Base-by-base conservation (phyloP, 2,797 vertebrate genomes). In the Rhabdomys pumilio region DNA sequence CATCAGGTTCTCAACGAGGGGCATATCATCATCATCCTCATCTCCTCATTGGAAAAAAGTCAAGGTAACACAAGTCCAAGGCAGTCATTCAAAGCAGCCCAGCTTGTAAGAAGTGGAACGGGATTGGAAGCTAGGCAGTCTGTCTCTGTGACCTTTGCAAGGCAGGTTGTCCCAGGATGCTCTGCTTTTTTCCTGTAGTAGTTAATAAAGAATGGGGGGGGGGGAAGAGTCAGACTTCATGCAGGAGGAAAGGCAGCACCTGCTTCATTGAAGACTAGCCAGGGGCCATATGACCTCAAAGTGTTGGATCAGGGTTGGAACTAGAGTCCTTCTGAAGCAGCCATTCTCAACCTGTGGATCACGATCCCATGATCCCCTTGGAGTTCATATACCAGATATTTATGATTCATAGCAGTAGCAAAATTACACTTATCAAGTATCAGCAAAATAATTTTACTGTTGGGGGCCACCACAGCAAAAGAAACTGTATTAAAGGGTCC, bases 41-140 rank as follows among this genome's bases (percentile, higher is more conserved):
- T 92, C 89, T 94, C 63, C 57, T 55, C 31, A 4, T 24, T 93
- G 53, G 67, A 67, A 61, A 95, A 65, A 65, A 50, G 44, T 17
- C 1, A 9, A 93, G 61, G 50, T 50, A n/a, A 20, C 26, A 0
- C 31, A 81, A 76, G 65, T 11, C 53, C 19, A 61, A 19, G 26
- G 15, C 34, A 87, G 38, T 79, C 13, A 53, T 41, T 20, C 24
- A 50, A n/a, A 92, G 22, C 22, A 14, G 63, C 26, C 14, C 22
- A 38, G 55, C 47, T 85, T n/a, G 9, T 61, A 75, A 83, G 79
- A 76, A 29, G 17, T 4, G 75, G 59, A 73, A 12, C 14, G 72
- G 31, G 41, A 65, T 63, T 34, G 0, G 0, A 53, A 44, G 53
- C 41, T 3, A 63, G 44, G n/a, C 11, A 9, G 6, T 44, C 57